A percentile compares a stretch with the other conserved stretches of the same genome.
Conservation (phyloP, 1,140 invertebrate species). For the Drosophila bifasciata region DNA sequence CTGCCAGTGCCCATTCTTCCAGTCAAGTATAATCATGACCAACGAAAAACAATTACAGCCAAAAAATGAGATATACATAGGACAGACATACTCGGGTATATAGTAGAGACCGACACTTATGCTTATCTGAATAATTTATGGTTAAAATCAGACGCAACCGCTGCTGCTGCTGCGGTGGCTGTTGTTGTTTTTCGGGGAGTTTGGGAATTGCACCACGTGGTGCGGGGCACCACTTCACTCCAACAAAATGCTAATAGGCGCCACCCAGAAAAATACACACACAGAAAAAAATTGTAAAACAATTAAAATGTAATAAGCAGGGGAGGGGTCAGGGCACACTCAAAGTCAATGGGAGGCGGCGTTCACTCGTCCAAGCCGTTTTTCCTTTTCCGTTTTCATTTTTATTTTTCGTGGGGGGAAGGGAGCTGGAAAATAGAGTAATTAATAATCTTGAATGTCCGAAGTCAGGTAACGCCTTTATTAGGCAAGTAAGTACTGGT, state of each 20-base stretch:
- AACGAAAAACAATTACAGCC: conserved; percentile 57
- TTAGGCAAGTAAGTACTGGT: conserved; percentile 53
- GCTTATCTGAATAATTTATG: conserved; percentile 82
- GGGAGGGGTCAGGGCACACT: conserved; percentile 45
- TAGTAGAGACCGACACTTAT: conserved; percentile 47
- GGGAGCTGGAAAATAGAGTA: conserved; percentile 62
- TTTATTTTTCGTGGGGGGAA: not conserved
- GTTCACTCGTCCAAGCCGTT: conserved; percentile 20
- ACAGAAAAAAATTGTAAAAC: conserved; percentile 80
- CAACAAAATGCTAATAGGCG: conserved; percentile 68
- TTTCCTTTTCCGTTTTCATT: conserved; percentile 13
- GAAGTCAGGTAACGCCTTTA: conserved; percentile 65
- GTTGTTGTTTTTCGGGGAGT: conserved; percentile 8
- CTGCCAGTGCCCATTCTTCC: conserved; percentile 6
- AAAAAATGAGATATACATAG: conserved; percentile 39
- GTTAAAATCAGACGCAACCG: conserved; percentile 71
- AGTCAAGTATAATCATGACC: conserved; percentile 18
- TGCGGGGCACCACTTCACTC: conserved; percentile 9
- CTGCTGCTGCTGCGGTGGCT: conserved; percentile 34
- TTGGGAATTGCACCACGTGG: conserved; percentile 80
- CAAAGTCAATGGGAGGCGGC: conserved; percentile 50
- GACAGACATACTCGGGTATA: conserved; percentile 23
- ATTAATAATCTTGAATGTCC: conserved; percentile 67
- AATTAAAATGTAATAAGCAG: conserved; percentile 80
- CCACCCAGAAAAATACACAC: conserved; percentile 55